Evolutionary conservation across 2,113 vertebrate species (phyloP).

Genomic region (Arizona elegans): DNA sequence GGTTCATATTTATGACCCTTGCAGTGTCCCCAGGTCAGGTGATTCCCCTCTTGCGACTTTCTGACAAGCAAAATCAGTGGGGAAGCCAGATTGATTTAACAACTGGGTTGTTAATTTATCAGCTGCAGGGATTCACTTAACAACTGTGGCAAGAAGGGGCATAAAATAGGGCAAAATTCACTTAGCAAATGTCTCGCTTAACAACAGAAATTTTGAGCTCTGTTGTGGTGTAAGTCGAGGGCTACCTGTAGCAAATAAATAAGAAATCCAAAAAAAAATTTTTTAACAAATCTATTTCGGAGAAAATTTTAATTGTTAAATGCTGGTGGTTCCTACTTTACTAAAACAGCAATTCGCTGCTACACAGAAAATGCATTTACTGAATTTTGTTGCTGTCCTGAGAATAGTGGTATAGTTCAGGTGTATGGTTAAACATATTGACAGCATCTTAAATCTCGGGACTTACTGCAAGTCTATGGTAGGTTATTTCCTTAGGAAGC

Average conservation of each 20-base stretch:
- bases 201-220: too few relatives aligned
- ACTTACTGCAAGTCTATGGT: neutral
- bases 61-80: too few relatives aligned
- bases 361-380: constrained; percentile 42
- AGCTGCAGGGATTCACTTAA: too few relatives aligned
- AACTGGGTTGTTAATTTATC: too few relatives aligned
- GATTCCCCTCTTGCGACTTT: too few relatives aligned
- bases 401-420: constrained; percentile 8
- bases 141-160: too few relatives aligned
- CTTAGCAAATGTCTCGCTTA: too few relatives aligned
- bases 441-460: neutral
- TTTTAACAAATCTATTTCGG: neutral
- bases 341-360: constrained; percentile 55
- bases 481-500: neutral
- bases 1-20: too few relatives aligned
- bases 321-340: constrained; percentile 43
- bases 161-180: too few relatives aligned
- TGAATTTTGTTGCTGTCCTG: constrained; percentile 23
- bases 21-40: too few relatives aligned
- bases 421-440: constrained; percentile 2
- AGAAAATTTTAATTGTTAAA: neutral
- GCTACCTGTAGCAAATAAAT: neutral
- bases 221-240: too few relatives aligned
- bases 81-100: too few relatives aligned
- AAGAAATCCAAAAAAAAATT: neutral